Conservation (phyloP, 2,888 invertebrate genomes). For the Hypsopygia costalis region DNA sequence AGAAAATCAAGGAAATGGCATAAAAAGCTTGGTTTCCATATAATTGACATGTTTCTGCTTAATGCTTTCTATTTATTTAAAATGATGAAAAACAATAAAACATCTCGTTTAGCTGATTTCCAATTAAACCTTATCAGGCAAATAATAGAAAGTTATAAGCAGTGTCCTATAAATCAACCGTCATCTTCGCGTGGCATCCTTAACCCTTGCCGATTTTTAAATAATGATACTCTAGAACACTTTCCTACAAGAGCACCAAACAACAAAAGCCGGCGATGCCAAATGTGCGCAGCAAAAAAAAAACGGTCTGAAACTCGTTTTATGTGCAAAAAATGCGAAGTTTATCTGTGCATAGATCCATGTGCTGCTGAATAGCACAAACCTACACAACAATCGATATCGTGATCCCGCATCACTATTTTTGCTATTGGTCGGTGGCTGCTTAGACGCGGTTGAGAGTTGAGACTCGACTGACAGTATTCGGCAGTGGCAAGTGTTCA, state of each 20-base stretch:
- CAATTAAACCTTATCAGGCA: slow-evolving; percentile 10
- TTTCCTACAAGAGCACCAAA: slow-evolving; percentile 8
- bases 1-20: slow-evolving; percentile 17
- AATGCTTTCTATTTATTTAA: slow-evolving; percentile 10
- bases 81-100: slow-evolving; percentile 2
- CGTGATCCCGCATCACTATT: too few species aligned
- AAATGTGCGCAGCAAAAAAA: slow-evolving; percentile 15
- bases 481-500: too few species aligned
- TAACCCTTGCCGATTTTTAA: slow-evolving; percentile 12
- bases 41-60: slow-evolving; percentile 12
- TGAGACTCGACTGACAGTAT: too few species aligned
- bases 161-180: background rate
- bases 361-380: slow-evolving; percentile 10
- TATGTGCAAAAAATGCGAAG: slow-evolving; percentile 15
- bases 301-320: slow-evolving; percentile 15
- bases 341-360: slow-evolving; percentile 15
- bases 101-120: slow-evolving; percentile 4
- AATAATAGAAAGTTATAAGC: slow-evolving; percentile 8
- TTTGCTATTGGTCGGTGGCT: too few species aligned
- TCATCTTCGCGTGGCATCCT: slow-evolving; percentile 1
- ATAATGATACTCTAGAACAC: slow-evolving; percentile 9
- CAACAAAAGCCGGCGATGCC: slow-evolving; percentile 17
- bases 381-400: too few species aligned
- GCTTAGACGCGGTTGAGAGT: too few species aligned
- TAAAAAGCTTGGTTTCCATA: slow-evolving; percentile 16